Conservation (phyloP, 2,797 vertebrate species). For the Lindbergichthys nudifrons region DNA sequence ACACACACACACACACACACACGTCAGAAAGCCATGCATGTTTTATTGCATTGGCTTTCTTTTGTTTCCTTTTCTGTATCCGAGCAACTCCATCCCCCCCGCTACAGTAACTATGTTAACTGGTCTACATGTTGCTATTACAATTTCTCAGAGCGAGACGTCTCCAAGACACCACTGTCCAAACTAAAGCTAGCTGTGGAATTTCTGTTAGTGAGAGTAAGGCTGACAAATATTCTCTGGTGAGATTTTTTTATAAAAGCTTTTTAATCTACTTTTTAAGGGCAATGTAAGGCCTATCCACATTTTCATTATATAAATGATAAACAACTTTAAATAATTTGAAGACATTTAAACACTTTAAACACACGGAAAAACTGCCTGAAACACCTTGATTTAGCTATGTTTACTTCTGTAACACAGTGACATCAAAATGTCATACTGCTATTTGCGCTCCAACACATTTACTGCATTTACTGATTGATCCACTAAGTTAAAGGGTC, state of each 20-base stretch:
- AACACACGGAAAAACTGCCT: too few relatives aligned
- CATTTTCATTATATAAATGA: background rate
- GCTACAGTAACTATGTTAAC: slow-evolving; percentile 39
- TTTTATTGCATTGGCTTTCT: slow-evolving; percentile 74
- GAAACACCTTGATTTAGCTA: too few relatives aligned
- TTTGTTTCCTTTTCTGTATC: slow-evolving; percentile 75
- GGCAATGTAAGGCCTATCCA: background rate
- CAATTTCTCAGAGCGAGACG: slow-evolving; percentile 22
- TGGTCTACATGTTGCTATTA: slow-evolving; percentile 28
- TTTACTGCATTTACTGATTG: too few relatives aligned
- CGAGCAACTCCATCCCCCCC: slow-evolving; percentile 64
- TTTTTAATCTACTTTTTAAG: background rate
- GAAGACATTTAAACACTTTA: background rate
- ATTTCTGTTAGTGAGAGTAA: slow-evolving; percentile 6
- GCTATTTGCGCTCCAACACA: too few relatives aligned
- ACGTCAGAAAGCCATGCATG: slow-evolving; percentile 65
- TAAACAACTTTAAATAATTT: background rate
- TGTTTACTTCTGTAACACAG: too few relatives aligned
- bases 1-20: background rate
- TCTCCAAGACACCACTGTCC: background rate
- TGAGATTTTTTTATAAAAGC: background rate
- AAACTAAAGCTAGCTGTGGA: slow-evolving; percentile 15
- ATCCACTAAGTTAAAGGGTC: background rate
- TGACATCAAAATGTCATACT: too few relatives aligned
- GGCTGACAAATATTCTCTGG: background rate